These are phyloP conservation scores for Cyprinella venusta DNA, from an alignment of 2,797 vertebrate genomes.

Conservation along the genomic window DNA sequence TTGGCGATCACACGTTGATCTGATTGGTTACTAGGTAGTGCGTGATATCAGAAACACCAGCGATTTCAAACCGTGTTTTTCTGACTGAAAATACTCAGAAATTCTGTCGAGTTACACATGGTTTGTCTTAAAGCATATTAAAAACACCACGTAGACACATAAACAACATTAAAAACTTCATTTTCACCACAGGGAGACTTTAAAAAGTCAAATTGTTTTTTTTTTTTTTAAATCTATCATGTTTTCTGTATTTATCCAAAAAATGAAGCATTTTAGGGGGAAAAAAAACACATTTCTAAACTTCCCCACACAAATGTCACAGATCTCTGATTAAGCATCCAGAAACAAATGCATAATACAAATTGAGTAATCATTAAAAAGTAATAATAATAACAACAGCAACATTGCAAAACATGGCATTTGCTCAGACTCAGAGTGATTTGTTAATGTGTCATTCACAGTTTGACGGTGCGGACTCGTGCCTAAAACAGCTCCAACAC, in stretches of 20 bases:
- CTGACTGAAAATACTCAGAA: too few relatives aligned
- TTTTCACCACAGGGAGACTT: too few relatives aligned
- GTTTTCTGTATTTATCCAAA: neutral
- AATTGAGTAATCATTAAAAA: neutral
- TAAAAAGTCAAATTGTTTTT: neutral
- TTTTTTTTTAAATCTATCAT: neutral
- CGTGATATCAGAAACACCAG: too few relatives aligned
- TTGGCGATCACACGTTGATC: too few relatives aligned
- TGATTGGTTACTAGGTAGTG: too few relatives aligned
- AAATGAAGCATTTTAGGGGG: neutral
- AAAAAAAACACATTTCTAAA: neutral
- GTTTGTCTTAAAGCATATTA: too few relatives aligned
- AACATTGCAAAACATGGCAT: neutral
- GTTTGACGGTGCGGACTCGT: neutral
- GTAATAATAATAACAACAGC: neutral
- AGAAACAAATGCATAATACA: slow-evolving; percentile 10
- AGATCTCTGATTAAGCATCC: neutral
- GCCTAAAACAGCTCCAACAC: neutral
- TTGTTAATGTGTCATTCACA: slow-evolving; percentile 30
- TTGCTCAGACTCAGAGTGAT: neutral
- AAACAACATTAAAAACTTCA: too few relatives aligned
- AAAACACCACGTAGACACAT: too few relatives aligned
- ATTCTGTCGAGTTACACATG: too few relatives aligned
- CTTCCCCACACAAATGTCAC: neutral
- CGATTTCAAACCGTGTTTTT: too few relatives aligned